These are phyloP conservation scores for Agriopis marginaria DNA, from an alignment of 2,888 invertebrate genomes.

Conservation along the genomic window DNA sequence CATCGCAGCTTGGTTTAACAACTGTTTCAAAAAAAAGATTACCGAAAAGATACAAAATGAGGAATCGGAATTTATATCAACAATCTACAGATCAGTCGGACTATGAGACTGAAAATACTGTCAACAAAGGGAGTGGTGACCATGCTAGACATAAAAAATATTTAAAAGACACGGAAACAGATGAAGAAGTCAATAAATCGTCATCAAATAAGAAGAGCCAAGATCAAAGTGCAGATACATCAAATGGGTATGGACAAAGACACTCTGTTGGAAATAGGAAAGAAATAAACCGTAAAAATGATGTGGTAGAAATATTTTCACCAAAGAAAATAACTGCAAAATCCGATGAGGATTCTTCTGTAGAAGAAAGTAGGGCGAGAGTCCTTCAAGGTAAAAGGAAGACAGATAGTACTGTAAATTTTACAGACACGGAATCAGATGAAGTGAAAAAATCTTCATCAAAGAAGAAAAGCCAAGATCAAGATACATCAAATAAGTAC, in stretches of 20 bases:
- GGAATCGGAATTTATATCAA: constrained; percentile 1
- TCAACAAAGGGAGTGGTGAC: too few species aligned
- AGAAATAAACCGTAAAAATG: neutral
- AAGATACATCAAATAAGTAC: too few species aligned
- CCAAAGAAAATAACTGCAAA: too few species aligned
- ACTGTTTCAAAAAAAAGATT: constrained; percentile 40
- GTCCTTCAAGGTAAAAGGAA: too few species aligned
- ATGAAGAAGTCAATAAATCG: neutral
- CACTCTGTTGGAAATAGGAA: neutral
- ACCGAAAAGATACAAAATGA: constrained; percentile 17
- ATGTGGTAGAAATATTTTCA: too few species aligned
- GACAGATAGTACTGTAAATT: too few species aligned
- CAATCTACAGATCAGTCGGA: neutral
- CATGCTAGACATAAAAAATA: too few species aligned
- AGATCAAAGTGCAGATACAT: neutral
- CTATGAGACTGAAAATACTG: neutral
- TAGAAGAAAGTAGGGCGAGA: too few species aligned
- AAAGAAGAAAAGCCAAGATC: too few species aligned
- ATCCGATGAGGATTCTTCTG: too few species aligned
- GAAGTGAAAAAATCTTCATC: too few species aligned
- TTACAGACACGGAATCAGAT: too few species aligned
- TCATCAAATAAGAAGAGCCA: neutral
- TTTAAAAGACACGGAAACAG: neutral
- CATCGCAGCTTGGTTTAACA: constrained; percentile 55
- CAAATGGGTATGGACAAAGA: neutral